Base-by-base conservation (phyloP, 2,797 vertebrate genomes). In the Emys orbicularis region DNA sequence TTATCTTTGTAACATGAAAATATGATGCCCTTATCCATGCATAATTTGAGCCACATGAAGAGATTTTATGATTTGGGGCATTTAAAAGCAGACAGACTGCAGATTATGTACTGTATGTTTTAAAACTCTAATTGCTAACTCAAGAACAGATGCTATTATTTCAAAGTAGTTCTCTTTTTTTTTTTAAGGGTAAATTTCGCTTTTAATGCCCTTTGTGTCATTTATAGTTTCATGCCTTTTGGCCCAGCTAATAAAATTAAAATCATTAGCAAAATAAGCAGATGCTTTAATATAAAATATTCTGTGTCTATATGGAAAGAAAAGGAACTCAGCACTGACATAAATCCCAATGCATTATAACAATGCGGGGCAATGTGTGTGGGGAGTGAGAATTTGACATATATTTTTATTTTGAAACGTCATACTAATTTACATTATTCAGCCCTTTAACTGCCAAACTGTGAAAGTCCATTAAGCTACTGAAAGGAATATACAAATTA, bases 401-500 rank as follows among this genome's bases (percentile, higher is more conserved):
- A 79, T 94, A 98, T 96, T 98, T 98, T 98, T 98, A 97, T 98
- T 98, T 98, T 96, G 92, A 94, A 96, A 88, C 18, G 1, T 97
- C 95, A 65, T 87, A 83, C 90, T 97, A 96, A 96, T 98, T 98
- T 96, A 96, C 86, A 91, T 98, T 97, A 95, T 94, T 98, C 93
- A 94, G 93, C 47, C 91, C 79, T 96, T 98, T 97, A 95, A 85
- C 95, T 98, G 97, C 96, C 97, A 98, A 97, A 98, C 96, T 98
- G 95, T 98, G 96, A 85, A 98, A 98, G 97, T 97, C 97, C 96
- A 97, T 98, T 98, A 97, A 1, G 19, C 87, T 96, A 89, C 96
- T 97, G 97, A 98, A 97, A 98, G 96, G 93, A 97, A 97, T 95
- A 96, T 94, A 97, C 95, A 98, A 94, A 98, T 98, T 97, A 98